Evolutionary conservation across 2,113 vertebrate species (phyloP), one percentile per base, ranked within the genome.

Genomic region (Aramus guarauna): DNA sequence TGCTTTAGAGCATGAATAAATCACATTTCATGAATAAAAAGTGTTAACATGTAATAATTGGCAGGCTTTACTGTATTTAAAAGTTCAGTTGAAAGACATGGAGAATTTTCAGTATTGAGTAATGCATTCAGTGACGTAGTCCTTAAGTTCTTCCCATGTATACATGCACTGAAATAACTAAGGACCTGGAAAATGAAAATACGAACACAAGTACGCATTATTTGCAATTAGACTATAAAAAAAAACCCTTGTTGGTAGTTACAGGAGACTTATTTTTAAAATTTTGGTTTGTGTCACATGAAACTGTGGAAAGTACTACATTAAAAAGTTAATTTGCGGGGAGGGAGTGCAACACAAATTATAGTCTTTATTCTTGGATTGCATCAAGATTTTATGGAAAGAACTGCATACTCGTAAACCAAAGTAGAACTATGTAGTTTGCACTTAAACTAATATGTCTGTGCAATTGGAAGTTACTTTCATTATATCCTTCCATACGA

Each of bases 361-460:
- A 24, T 53, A 71, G 45, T 77, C 18, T 83, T 93, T 56, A 37
- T 64, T 90, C 62, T 78, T 90, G 60, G 55, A 45, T 84, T 86
- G 9, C 15, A 13, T 41, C 48, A 26, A 52, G n/a, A 69, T 83
- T 90, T 78, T 48, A 15, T 85, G 45, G n/a, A 50, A 73, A 55
- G 50, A 90, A 55, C 24, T 53, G 27, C 52, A 41, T 69, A 24
- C n/a, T 58, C 0, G 0, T 84, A 87, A 94, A 78, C 30, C 63
- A 56, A 69, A 68, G 76, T 30, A 80, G 36, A 88, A 34, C 27
- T 52, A 3, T 22, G 18, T 68, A 17, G 34, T 86, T 77, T 56
- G 50, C 15, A 48, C 86, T 80, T 77, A 50, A 91, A 86, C 84
- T 68, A 73, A 3, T n/a, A 11, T 30, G 20, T 59, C 72, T 72